Conservation (phyloP, 2,888 invertebrate genomes). For the Mactromeris polynyma region DNA sequence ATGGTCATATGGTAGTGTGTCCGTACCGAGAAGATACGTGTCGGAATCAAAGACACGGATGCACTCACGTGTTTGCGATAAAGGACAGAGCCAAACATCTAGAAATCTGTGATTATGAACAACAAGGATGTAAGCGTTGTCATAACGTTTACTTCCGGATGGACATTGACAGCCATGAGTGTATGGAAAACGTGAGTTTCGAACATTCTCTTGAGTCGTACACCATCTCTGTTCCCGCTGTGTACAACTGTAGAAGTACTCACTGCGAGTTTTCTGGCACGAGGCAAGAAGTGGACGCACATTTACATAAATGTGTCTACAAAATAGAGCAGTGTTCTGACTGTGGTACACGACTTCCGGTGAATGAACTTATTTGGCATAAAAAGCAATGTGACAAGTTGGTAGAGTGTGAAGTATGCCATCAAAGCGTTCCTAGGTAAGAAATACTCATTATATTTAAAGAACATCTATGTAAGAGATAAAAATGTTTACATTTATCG, state of each 20-base stretch:
- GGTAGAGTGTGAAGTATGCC: conserved; percentile 30
- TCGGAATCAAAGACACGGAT: conserved; percentile 47
- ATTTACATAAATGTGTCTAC: conserved; percentile 14
- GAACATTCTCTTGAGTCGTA: background rate
- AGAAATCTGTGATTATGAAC: conserved; percentile 39
- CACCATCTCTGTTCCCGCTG: background rate
- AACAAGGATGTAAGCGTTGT: conserved; percentile 41
- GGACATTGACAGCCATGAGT: conserved; percentile 35
- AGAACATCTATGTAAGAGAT: background rate
- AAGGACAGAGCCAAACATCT: conserved; percentile 50
- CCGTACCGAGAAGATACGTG: conserved; percentile 35
- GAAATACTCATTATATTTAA: no score
- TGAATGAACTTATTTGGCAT: conserved; percentile 35
- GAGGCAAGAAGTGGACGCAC: background rate
- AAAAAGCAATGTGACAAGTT: conserved; percentile 35
- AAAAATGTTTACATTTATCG: background rate
- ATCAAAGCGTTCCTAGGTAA: conserved; percentile 4
- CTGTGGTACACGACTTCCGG: conserved; percentile 28
- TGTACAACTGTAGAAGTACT: conserved; percentile 21
- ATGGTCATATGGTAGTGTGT: conserved; percentile 46
- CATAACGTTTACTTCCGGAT: conserved; percentile 11
- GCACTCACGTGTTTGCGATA: conserved; percentile 25
- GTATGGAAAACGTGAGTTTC: background rate
- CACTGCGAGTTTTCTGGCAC: conserved; percentile 17
- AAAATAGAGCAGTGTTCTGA: conserved; percentile 28